Percentiles rank a stretch among this genome's conserved stretches.
Conservation (phyloP, 1,140 invertebrate species). For the Leptonema lineaticorne region DNA sequence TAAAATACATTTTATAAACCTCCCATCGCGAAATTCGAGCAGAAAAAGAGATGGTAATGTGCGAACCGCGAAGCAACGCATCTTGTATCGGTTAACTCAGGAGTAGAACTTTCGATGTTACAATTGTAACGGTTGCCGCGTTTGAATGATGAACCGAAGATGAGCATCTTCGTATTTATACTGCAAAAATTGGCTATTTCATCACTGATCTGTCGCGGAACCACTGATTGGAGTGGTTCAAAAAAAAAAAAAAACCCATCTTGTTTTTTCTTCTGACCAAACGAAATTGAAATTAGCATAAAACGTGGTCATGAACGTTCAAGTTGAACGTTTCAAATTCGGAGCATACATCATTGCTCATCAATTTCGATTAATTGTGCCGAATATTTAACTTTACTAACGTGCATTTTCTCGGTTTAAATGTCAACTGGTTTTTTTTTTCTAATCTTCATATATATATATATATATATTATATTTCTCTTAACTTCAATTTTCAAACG, state of each 20-base stretch:
- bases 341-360: not conserved
- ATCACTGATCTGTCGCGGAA: not conserved
- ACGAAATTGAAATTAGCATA: not conserved
- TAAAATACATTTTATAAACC: constrained; percentile 42
- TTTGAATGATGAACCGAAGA: not conserved
- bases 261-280: too few relatives aligned
- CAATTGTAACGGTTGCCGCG: not conserved
- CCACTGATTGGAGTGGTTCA: not conserved
- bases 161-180: not conserved
- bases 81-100: not conserved
- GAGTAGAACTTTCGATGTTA: not conserved
- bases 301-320: constrained; percentile 1
- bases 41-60: not conserved
- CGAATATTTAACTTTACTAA: too few relatives aligned
- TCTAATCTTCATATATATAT: not conserved
- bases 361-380: not conserved
- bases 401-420: not conserved
- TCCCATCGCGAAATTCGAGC: not conserved
- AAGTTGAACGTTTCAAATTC: not conserved
- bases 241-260: not conserved
- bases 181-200: not conserved
- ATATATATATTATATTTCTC: not conserved
- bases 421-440: not conserved
- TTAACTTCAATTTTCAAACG: too few relatives aligned
- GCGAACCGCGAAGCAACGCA: not conserved